Base-by-base conservation (phyloP, 2,888 invertebrate species). In the Tanypteryx hageni region DNA sequence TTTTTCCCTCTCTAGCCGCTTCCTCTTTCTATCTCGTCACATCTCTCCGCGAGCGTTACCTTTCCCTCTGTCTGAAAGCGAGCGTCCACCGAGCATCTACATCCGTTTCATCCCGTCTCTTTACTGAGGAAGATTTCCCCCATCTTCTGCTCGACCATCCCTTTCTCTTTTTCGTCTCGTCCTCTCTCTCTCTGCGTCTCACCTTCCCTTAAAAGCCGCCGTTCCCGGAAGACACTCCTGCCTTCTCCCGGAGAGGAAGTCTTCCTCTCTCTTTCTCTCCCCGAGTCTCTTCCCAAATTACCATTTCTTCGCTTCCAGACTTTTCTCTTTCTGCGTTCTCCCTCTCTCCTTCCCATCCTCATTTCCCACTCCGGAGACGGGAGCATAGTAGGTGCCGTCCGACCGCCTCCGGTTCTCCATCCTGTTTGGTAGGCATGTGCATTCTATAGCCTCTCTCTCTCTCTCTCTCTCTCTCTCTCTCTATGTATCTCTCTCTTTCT, bases 161-260 rank as follows among this genome's bases (percentile, higher is more conserved):
- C 44, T 10, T 27, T 76, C 76, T 27, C 76, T 76, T 76, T 27
- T 61, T 16, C 31, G 10, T 27, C 31, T 61, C 18, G 56, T n/a
- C 56, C 44, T 58, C 81, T 81, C 81, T 18, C 27, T 16, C 27
- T 27, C 2, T 27, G 13, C 27, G 10, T 4, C 27, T 58, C 84
- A n/a, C 16, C 84, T 58, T 58, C 59, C 27, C 86, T 59, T 27
- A 86, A 85, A 86, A 86, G 86, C 86, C 59, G 27, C 59, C 86
- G n/a, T 14, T 61, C 59, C 86, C 86, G 86, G 86, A 86, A 61
- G 16, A 61, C 61, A 8, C 61, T 61, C 86, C 86, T 27, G 22
- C 86, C 61, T 61, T 86, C 61, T 86, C 61, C 27, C 44, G 22
- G 59, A 11, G 58, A 86, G 86, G 86, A 86, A 86, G 86, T 16